Percentiles rank a stretch among this genome's conserved stretches.
Evolutionary conservation across 2,888 invertebrate species (phyloP).

Genomic region (Ochlodes sylvanus): DNA sequence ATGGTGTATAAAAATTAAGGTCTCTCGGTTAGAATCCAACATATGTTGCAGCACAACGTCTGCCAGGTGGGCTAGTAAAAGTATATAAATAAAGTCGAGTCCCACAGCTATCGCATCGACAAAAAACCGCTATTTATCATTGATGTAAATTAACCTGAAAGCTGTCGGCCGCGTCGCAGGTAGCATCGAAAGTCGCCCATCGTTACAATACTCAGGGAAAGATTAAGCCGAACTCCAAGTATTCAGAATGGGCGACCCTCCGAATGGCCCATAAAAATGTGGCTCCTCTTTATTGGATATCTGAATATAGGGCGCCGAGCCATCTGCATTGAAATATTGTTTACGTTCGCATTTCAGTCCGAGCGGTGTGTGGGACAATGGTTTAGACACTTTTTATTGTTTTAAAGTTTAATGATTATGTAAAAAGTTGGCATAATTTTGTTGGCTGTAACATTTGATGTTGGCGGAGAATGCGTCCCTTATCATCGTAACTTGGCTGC

Average conservation of each 20-base stretch:
- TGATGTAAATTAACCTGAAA: conserved; percentile 31
- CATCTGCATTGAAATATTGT: conserved; percentile 54
- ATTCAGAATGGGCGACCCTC: conserved; percentile 68
- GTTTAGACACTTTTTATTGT: neutral
- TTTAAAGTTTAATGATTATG: neutral
- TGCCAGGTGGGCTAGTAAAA: neutral
- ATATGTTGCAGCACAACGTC: too few relatives aligned
- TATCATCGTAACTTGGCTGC: too few relatives aligned
- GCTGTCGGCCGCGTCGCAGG: conserved; percentile 15
- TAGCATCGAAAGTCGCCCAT: conserved; percentile 62
- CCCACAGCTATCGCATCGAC: neutral
- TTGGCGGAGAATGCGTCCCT: neutral
- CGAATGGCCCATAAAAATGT: conserved; percentile 71
- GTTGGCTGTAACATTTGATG: neutral
- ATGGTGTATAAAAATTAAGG: too few relatives aligned
- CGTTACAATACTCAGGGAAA: conserved; percentile 70
- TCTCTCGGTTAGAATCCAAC: too few relatives aligned
- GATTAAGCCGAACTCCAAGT: conserved; percentile 71
- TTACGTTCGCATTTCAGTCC: conserved; percentile 41
- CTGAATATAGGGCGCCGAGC: conserved; percentile 58
- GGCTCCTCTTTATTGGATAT: conserved; percentile 69
- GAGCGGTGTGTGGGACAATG: neutral
- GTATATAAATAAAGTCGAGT: neutral
- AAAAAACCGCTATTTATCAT: conserved; percentile 19
- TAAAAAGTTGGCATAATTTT: neutral